Evolutionary conservation across 2,888 invertebrate genomes (phyloP).

Genomic region (Neoscelio sp.): DNA sequence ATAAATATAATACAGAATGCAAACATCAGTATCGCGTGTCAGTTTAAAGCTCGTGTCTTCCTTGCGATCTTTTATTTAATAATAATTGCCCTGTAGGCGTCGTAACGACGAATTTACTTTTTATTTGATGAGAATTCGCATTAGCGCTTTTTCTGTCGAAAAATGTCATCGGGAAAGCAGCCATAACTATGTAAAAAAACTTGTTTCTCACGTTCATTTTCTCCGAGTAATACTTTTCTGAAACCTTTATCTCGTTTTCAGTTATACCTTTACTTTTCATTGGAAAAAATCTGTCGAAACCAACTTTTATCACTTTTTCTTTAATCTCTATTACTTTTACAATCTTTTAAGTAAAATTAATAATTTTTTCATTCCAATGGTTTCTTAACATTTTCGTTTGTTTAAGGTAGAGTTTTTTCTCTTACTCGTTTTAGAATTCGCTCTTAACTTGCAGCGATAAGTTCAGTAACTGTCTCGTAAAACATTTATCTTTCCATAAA

Average conservation of each 20-base stretch:
- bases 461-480: constrained; percentile 61
- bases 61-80: constrained; percentile 79
- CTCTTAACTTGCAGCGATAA: constrained; percentile 54
- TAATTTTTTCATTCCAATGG: too few relatives aligned
- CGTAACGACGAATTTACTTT: constrained; percentile 78
- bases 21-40: constrained; percentile 22
- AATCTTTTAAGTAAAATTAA: too few relatives aligned
- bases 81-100: constrained; percentile 78
- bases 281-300: too few relatives aligned
- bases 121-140: constrained; percentile 44
- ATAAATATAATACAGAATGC: not conserved
- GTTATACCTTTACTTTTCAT: too few relatives aligned
- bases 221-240: too few relatives aligned
- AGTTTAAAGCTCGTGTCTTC: constrained; percentile 19
- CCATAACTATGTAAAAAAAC: not conserved
- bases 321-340: too few relatives aligned
- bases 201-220: constrained; percentile 14
- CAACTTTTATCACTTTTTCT: too few relatives aligned
- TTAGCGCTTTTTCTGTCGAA: constrained; percentile 34
- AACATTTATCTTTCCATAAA: constrained; percentile 62
- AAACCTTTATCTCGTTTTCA: too few relatives aligned
- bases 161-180: constrained; percentile 19
- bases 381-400: too few relatives aligned
- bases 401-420: too few relatives aligned
- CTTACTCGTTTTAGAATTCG: constrained; percentile 35